Conservation (phyloP, 2,113 vertebrate genomes). For the Anolis sagrei region DNA sequence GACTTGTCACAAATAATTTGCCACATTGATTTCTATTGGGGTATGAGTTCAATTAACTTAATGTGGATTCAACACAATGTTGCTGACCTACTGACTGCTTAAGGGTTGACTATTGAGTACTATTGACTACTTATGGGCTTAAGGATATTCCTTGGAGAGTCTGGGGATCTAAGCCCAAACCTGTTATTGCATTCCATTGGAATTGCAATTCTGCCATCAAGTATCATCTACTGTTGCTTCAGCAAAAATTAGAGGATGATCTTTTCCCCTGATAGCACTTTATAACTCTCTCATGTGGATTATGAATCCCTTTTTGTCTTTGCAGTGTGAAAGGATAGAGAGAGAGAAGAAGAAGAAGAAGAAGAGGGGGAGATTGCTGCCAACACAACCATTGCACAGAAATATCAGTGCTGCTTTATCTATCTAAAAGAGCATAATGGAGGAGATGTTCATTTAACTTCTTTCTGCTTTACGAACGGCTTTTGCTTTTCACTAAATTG, state of each 20-base stretch:
- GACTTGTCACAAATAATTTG: neutral
- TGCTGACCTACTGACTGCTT: neutral
- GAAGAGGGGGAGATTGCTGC: neutral
- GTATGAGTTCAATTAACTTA: neutral
- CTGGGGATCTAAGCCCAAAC: neutral
- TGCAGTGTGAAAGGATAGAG: neutral
- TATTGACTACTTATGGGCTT: neutral
- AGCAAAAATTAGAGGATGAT: neutral
- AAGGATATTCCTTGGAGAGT: neutral
- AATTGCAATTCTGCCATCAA: neutral
- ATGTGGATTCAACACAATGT: neutral
- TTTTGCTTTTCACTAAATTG: constrained; percentile 69
- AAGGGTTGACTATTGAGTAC: too few relatives aligned
- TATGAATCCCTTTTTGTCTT: neutral
- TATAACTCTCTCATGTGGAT: neutral
- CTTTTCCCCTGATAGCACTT: neutral
- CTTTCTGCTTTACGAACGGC: constrained; percentile 63
- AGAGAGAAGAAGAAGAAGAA: neutral
- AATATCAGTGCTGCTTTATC: neutral
- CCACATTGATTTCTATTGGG: neutral
- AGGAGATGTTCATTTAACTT: constrained; percentile 42
- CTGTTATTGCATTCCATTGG: neutral
- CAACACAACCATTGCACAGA: neutral
- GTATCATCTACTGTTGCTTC: neutral
- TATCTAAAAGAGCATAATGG: constrained; percentile 14